Conservation (phyloP, 2,888 invertebrate species). For the Cephalotes varians region DNA sequence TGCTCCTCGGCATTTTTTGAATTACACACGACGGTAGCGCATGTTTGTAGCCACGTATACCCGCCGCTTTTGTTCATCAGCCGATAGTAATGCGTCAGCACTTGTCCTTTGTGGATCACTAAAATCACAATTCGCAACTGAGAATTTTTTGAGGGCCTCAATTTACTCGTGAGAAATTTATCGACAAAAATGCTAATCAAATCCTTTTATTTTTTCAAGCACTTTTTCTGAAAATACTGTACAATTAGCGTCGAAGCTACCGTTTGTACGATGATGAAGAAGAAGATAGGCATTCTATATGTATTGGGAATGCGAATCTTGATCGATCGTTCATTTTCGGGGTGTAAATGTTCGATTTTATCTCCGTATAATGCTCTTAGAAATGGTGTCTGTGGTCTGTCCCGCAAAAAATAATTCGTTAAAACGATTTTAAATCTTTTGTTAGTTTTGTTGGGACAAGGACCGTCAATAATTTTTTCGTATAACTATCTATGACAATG, state of each 20-base stretch:
- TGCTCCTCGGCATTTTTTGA: conserved; percentile 98
- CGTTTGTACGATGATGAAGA: conserved; percentile 42
- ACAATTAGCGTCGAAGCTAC: conserved; percentile 43
- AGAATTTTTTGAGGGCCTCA: neutral
- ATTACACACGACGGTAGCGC: conserved; percentile 98
- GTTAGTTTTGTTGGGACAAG: neutral
- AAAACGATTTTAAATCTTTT: neutral
- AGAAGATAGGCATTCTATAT: conserved; percentile 1
- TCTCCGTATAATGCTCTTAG: conserved; percentile 49
- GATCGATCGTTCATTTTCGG: conserved; percentile 13
- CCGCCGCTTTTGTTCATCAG: conserved; percentile 98
- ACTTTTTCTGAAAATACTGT: neutral
- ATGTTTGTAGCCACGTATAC: conserved; percentile 98
- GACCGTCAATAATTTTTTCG: neutral
- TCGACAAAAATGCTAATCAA: neutral
- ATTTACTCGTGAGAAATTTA: neutral
- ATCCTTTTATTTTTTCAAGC: conserved; percentile 4
- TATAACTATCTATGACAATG: conserved; percentile 31
- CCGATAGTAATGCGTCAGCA: conserved; percentile 97
- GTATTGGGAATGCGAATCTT: neutral
- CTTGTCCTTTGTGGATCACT: conserved; percentile 99
- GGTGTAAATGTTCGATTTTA: conserved; percentile 4
- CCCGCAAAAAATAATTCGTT: neutral
- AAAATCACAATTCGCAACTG: conserved; percentile 82
- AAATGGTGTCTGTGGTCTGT: neutral